Evolutionary conservation across 2,113 vertebrate species (phyloP).

Genomic region (Zeus faber): DNA sequence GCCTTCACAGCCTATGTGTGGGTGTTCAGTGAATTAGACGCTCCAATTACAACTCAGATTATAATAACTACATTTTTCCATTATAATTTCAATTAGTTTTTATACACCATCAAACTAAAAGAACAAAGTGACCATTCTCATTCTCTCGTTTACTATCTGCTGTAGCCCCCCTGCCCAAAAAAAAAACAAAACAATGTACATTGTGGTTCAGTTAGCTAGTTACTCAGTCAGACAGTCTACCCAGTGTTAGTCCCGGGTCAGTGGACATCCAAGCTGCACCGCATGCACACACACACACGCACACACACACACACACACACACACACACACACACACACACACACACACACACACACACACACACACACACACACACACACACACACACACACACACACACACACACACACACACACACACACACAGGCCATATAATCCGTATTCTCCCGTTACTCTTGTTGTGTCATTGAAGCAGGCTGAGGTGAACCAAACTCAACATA

Average conservation of each 20-base stretch:
- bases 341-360: conserved; percentile 1
- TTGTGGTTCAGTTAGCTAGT: conserved; percentile 11
- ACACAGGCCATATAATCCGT: conserved; percentile 24
- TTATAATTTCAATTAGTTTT: no score
- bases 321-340: no score
- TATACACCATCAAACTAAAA: no score
- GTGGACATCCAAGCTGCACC: conserved; percentile 11
- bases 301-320: no score
- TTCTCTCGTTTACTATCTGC: not conserved
- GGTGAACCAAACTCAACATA: conserved; percentile 3
- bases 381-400: not conserved
- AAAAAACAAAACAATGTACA: not conserved
- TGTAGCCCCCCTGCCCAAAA: not conserved
- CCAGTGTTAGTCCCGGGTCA: conserved; percentile 21
- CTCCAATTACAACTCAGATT: no score
- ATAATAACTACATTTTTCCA: no score
- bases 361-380: conserved; percentile 1
- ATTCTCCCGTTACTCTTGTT: conserved; percentile 23
- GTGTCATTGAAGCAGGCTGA: not conserved
- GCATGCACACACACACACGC: no score
- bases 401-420: not conserved
- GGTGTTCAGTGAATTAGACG: conserved; percentile 15
- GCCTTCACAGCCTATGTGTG: not conserved
- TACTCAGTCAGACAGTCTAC: conserved; percentile 11
- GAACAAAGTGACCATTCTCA: no score